Conservation (phyloP, 2,797 vertebrate species). For the Lates japonicus region DNA sequence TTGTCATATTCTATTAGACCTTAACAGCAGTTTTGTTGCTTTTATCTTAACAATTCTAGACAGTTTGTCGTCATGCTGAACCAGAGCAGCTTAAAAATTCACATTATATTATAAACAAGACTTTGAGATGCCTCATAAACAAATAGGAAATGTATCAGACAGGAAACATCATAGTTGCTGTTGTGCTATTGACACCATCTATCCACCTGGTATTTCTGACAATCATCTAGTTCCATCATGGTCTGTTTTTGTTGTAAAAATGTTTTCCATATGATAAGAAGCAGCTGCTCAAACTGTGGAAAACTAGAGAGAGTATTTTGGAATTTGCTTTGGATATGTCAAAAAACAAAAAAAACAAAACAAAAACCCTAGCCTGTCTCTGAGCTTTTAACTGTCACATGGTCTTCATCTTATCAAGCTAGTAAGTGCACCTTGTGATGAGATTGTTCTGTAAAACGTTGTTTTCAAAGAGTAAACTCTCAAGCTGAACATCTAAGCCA, state of each 20-base stretch:
- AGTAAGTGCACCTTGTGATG: neutral
- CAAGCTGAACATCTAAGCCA: neutral
- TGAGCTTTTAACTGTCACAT: neutral
- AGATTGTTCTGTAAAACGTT: neutral
- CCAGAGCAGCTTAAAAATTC: neutral
- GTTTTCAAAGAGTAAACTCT: neutral
- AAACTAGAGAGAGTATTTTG: neutral
- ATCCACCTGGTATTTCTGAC: neutral
- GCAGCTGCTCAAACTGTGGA: neutral
- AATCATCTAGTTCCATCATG: neutral
- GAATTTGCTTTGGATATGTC: neutral
- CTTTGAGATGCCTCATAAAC: neutral
- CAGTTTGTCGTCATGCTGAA: neutral
- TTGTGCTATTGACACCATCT: neutral
- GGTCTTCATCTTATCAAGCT: neutral
- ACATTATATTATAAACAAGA: neutral
- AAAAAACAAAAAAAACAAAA: neutral
- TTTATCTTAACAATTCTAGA: neutral
- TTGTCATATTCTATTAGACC: constrained; percentile 8
- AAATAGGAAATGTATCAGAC: neutral
- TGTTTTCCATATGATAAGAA: neutral
- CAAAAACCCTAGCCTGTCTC: neutral
- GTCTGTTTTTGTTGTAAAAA: neutral
- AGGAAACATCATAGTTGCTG: neutral
- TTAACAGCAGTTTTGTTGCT: neutral